phyloP scores from a whole-genome alignment of 2,888 invertebrate species.

The Chrysodeixis includens region DNA sequence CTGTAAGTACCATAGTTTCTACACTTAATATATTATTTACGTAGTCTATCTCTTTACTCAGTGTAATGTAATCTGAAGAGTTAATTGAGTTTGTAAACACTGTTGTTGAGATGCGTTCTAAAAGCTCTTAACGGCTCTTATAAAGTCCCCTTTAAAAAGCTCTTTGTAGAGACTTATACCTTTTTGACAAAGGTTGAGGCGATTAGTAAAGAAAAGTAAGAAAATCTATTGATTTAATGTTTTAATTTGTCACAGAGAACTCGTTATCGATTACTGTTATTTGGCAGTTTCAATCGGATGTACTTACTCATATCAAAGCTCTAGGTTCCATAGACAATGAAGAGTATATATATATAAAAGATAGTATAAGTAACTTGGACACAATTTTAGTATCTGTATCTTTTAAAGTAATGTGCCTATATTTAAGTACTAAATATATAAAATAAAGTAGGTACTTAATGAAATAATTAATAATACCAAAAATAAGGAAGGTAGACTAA shows the following conservation, averaged over 20 bases:
- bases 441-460: no score
- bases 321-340: no score
- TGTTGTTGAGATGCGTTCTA: not conserved
- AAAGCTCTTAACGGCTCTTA: not conserved
- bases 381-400: no score
- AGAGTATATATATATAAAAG: no score
- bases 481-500: no score
- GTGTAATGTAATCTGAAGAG: not conserved
- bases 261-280: not conserved
- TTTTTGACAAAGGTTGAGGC: not conserved
- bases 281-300: not conserved
- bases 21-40: not conserved
- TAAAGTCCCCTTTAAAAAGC: not conserved
- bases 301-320: no score
- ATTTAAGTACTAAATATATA: no score
- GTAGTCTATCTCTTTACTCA: not conserved
- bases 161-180: not conserved
- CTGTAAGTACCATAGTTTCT: conserved; percentile 46
- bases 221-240: not conserved
- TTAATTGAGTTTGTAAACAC: not conserved
- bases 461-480: no score
- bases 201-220: not conserved
- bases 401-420: no score
- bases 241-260: not conserved
- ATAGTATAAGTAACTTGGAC: no score